phyloP scores from a whole-genome alignment of 2,113 vertebrate species.

The Rhea americana region DNA sequence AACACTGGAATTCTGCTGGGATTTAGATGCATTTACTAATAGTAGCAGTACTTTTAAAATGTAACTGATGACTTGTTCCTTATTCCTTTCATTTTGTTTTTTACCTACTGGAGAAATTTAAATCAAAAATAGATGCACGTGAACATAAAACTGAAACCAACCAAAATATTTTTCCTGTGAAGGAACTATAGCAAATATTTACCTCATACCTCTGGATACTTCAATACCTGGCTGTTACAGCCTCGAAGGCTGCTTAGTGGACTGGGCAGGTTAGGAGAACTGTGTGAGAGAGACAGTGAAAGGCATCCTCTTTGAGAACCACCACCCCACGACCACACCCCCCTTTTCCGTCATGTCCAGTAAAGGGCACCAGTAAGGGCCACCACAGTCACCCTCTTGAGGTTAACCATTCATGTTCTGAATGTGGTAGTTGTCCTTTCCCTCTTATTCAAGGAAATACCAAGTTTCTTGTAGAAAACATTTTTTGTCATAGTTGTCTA shows the following conservation, averaged over 20 bases:
- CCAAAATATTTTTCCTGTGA: not conserved
- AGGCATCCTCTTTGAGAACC: no score
- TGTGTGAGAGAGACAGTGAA: not conserved
- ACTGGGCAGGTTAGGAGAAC: not conserved
- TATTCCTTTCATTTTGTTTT: not conserved
- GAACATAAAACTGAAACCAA: not conserved
- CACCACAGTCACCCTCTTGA: accelerated
- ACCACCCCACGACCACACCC: no score
- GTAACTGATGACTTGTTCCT: not conserved
- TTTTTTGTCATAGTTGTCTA: not conserved
- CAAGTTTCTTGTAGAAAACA: not conserved
- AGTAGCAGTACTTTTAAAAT: not conserved
- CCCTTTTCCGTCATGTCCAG: not conserved
- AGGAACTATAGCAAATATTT: not conserved
- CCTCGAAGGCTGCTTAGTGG: not conserved
- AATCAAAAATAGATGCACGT: not conserved
- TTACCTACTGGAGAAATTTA: not conserved
- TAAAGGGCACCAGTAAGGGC: not conserved
- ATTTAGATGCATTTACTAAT: not conserved
- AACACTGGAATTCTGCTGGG: accelerated
- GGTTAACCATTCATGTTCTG: not conserved
- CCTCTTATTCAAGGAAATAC: not conserved
- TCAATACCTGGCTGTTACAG: not conserved
- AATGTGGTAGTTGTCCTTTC: accelerated
- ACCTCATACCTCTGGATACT: accelerated